Evolutionary conservation across 2,888 invertebrate genomes (phyloP), one percentile per base, ranked within the genome.

Genomic region (Zygaena filipendulae): DNA sequence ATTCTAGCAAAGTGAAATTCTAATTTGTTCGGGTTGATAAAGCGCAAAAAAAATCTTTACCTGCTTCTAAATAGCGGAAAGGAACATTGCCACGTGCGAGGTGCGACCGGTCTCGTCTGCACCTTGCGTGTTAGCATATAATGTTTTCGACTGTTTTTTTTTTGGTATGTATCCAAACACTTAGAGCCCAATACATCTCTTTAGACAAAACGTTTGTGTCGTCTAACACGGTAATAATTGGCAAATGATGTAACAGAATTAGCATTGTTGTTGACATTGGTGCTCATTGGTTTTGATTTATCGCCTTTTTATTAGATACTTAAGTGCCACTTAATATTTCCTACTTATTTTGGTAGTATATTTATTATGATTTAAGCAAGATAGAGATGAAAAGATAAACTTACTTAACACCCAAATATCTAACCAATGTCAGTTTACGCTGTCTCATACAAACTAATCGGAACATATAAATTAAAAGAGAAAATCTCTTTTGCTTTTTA

Each of bases 71-170:
- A 61, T 59, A 66, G 68, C 75, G 72, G 77, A 68, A 74, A 71
- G 71, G 59, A 45, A 58, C 56, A 47, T 53, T 79, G 77, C 77
- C 77, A 77, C 77, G 77, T 77, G 77, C 77, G 72, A 42, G 44
- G 28, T n/a, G n/a, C n/a, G n/a, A n/a, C n/a, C n/a, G 24, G 38
- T 27, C 33, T 28, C 47, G 32, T 29, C 21, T 45, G 66, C 71
- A 68, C 68, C 70, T 70, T 71, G 67, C 48, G 26, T 18, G 36
- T 32, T 23, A 28, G 16, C 21, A 28, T 25, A 30, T 33, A 32
- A 30, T 11, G 22, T 12, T 29, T 13, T 9, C 11, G 16, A 22
- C 23, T 19, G 23, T 26, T 11, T 28, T 14, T 19, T 23, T 21
- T 27, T 38, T 31, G 37, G 34, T 43, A 39, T 39, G 38, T 39